phyloP scores from a whole-genome alignment of 2,797 vertebrate species.

The Linurgus olivaceus region DNA sequence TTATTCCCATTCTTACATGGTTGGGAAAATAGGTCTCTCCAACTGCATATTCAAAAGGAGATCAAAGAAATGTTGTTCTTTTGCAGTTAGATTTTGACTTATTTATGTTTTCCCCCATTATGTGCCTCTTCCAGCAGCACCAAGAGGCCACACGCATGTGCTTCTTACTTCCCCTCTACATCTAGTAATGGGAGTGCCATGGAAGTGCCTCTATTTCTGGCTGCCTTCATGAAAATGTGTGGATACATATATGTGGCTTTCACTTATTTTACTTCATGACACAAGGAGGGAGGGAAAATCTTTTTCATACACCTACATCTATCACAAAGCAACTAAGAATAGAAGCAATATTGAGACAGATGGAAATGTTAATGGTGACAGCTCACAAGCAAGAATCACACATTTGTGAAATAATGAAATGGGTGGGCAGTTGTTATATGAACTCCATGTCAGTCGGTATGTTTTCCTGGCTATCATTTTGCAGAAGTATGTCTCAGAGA shows the following conservation, averaged over 20 bases:
- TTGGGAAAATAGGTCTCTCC: conserved; percentile 8
- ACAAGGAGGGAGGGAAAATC: conserved; percentile 26
- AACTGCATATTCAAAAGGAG: background rate
- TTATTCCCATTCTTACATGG: background rate
- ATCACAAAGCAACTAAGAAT: conserved; percentile 69
- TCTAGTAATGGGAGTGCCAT: background rate
- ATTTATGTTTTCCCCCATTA: background rate
- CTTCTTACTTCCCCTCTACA: background rate
- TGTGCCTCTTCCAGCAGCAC: background rate
- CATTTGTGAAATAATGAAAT: conserved; percentile 73
- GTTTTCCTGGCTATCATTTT: conserved; percentile 57
- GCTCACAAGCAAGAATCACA: conserved; percentile 72
- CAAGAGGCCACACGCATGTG: background rate
- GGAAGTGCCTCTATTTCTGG: background rate
- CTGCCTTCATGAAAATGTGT: background rate
- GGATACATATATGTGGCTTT: conserved; percentile 3
- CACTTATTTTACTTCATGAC: conserved; percentile 27
- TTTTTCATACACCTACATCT: conserved; percentile 65
- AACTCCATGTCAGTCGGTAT: conserved; percentile 55
- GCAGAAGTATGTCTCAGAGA: conserved; percentile 43
- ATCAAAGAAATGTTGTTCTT: conserved; percentile 15
- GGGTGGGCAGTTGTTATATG: conserved; percentile 72
- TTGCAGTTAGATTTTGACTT: conserved; percentile 15
- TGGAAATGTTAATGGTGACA: conserved; percentile 72
- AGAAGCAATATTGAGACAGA: conserved; percentile 73